Evolutionary conservation across 2,888 invertebrate genomes (phyloP).

Genomic region (Cheilosia scutellata): DNA sequence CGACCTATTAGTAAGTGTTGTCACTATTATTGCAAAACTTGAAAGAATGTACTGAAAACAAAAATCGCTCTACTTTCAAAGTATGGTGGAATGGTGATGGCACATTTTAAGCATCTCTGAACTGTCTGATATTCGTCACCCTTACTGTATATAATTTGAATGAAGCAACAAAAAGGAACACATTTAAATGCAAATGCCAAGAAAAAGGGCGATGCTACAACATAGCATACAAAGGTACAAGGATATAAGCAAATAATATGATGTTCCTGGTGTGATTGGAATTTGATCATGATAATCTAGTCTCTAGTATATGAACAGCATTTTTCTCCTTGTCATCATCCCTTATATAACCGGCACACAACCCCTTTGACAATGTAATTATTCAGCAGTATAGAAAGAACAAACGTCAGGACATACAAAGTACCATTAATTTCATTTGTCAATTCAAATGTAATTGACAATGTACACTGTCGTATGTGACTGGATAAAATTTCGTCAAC

Average conservation of each 20-base stretch:
- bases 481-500: neutral
- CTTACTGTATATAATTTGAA: slow-evolving; percentile 26
- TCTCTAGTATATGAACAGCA: neutral
- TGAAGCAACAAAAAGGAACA: slow-evolving; percentile 14
- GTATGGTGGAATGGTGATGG: too few species aligned
- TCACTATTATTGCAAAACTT: too few species aligned
- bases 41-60: too few species aligned
- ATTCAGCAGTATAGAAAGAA: slow-evolving; percentile 56
- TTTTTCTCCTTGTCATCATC: neutral
- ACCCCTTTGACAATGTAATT: slow-evolving; percentile 54
- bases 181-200: slow-evolving; percentile 70
- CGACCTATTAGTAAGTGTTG: too few species aligned
- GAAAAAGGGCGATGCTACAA: slow-evolving; percentile 40
- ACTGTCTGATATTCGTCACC: neutral
- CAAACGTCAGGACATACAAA: slow-evolving; percentile 73
- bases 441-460: slow-evolving; percentile 70
- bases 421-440: slow-evolving; percentile 72
- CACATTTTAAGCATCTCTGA: neutral
- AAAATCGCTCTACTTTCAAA: too few species aligned
- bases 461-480: slow-evolving; percentile 6
- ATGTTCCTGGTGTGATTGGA: slow-evolving; percentile 39
- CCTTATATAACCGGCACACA: slow-evolving; percentile 26
- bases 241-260: slow-evolving; percentile 33
- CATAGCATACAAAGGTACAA: slow-evolving; percentile 45
- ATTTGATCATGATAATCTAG: slow-evolving; percentile 49